phyloP scores from a whole-genome alignment of 2,888 invertebrate genomes.

The Tenthredo notha region DNA sequence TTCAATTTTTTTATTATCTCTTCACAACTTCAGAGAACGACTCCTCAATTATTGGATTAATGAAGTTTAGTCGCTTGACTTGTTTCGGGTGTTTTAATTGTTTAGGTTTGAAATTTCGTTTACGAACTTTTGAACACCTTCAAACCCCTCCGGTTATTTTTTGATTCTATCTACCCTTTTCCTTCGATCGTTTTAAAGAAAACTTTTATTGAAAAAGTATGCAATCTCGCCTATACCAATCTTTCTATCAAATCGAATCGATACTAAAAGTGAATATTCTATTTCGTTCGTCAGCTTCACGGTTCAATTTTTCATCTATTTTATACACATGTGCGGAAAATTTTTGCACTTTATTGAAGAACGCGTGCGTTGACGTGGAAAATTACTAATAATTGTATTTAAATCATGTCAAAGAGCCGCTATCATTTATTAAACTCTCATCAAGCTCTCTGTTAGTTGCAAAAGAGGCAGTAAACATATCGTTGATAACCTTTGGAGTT shows the following conservation, averaged over 20 bases:
- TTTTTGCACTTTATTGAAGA: background rate
- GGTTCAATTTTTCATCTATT: background rate
- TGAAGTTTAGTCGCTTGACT: background rate
- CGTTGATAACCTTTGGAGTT: conserved; percentile 20
- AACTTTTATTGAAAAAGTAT: background rate
- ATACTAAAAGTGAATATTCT: background rate
- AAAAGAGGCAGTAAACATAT: background rate
- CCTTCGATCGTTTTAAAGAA: background rate
- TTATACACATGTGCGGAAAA: background rate
- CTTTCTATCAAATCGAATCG: background rate
- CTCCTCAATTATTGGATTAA: background rate
- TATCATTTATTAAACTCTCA: background rate
- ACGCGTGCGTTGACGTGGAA: background rate
- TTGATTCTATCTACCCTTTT: conserved; percentile 4
- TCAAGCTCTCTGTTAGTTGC: background rate
- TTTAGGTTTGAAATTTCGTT: conserved; percentile 24
- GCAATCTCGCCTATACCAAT: background rate
- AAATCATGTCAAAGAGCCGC: background rate
- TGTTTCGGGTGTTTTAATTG: conserved; percentile 14
- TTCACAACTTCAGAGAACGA: background rate
- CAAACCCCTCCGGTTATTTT: background rate
- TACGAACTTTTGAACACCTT: background rate
- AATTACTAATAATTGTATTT: background rate
- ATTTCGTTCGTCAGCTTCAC: background rate
- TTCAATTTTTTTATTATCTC: background rate